phyloP scores from a whole-genome alignment of 2,888 invertebrate species.

The Chelonus formosanus region DNA sequence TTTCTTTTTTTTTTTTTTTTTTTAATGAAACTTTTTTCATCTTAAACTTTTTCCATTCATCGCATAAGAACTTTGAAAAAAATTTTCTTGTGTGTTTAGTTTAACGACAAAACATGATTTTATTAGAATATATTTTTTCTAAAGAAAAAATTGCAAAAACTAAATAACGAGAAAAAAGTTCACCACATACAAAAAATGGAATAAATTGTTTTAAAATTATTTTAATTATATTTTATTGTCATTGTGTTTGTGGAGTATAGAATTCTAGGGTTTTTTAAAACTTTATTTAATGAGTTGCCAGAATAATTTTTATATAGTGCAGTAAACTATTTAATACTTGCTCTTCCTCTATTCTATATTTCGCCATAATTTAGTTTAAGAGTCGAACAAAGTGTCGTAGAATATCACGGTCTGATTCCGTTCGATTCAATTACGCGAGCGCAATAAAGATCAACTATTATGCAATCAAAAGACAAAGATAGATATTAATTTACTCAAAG shows the following conservation, averaged over 20 bases:
- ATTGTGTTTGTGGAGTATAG: no score
- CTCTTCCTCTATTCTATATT: not conserved
- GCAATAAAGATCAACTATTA: conserved; percentile 14
- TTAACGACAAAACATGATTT: no score
- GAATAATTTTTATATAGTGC: not conserved
- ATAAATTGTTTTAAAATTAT: no score
- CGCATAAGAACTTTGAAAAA: no score
- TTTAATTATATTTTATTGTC: no score
- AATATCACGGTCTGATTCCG: conserved; percentile 34
- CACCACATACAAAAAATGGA: no score
- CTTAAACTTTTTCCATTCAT: not conserved
- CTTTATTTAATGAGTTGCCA: no score
- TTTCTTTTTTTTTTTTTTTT: conserved; percentile 20
- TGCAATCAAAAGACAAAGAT: conserved; percentile 11
- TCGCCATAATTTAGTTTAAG: not conserved
- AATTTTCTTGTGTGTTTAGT: no score
- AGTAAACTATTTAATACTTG: not conserved
- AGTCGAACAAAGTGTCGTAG: conserved; percentile 16
- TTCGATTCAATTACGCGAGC: conserved; percentile 33
- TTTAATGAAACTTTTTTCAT: not conserved
- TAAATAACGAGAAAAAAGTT: no score
- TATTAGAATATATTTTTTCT: no score
- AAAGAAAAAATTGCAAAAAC: no score
- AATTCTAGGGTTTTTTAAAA: no score
- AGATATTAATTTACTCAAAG: not conserved